Conservation (phyloP, 2,113 vertebrate species). For the Forbesichthys papilliferus region DNA sequence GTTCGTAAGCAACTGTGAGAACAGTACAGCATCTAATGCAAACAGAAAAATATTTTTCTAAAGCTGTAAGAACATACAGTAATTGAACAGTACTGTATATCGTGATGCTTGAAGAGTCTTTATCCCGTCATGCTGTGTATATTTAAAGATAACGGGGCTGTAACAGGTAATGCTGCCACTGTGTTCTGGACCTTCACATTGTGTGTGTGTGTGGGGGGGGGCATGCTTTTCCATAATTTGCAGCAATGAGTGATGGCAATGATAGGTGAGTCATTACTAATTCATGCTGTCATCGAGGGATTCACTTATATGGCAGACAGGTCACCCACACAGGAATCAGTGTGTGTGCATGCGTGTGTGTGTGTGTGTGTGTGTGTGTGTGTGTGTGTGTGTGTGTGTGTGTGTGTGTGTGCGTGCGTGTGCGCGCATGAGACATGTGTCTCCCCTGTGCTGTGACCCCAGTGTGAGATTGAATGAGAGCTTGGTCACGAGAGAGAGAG, state of each 20-base stretch:
- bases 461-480: slow-evolving; percentile 45
- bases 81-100: no score
- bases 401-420: slow-evolving; percentile 5
- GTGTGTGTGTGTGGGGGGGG: slow-evolving; percentile 8
- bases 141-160: slow-evolving; percentile 3
- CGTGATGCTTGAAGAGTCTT: no score
- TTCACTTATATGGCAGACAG: slow-evolving; percentile 46
- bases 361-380: slow-evolving; percentile 17
- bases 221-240: slow-evolving; percentile 39
- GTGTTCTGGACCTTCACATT: slow-evolving; percentile 21
- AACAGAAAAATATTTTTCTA: no score
- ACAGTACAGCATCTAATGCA: no score
- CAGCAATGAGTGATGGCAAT: slow-evolving; percentile 47
- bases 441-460: slow-evolving; percentile 34
- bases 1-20: no score
- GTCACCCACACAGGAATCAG: slow-evolving; percentile 38
- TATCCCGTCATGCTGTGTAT: no score
- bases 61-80: no score
- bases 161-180: slow-evolving; percentile 36
- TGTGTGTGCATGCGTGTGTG: slow-evolving; percentile 16
- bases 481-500: neutral
- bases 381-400: slow-evolving; percentile 2
- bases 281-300: slow-evolving; percentile 54
- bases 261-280: slow-evolving; percentile 61
- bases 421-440: slow-evolving; percentile 6